These are phyloP conservation scores for Parelbella ahira DNA, from an alignment of 2,888 invertebrate genomes.

Conservation along the genomic window DNA sequence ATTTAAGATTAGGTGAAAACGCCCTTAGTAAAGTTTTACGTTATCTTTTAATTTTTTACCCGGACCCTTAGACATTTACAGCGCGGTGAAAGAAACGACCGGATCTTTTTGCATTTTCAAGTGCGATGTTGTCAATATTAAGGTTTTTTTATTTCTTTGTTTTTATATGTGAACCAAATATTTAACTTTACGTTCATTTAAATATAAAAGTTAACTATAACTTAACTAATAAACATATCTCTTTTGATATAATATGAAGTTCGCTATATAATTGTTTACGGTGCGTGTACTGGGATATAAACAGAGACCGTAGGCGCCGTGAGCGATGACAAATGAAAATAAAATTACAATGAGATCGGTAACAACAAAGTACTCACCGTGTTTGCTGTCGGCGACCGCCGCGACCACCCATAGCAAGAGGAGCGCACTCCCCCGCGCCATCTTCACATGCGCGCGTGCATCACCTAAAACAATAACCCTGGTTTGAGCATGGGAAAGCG, in stretches of 20 bases:
- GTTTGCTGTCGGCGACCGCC: slow-evolving; percentile 60
- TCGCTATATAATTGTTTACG: no score
- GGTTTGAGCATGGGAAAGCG: slow-evolving; percentile 60
- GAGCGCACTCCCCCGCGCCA: slow-evolving; percentile 67
- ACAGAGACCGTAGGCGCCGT: slow-evolving; percentile 5
- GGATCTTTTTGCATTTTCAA: slow-evolving; percentile 17
- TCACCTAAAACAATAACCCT: slow-evolving; percentile 76
- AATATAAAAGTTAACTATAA: no score
- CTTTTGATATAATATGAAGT: no score
- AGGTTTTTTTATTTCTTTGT: no score
- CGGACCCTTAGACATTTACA: slow-evolving; percentile 38
- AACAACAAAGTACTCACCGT: slow-evolving; percentile 52
- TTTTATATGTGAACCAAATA: no score
- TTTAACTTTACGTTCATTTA: no score
- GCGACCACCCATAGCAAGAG: slow-evolving; percentile 76
- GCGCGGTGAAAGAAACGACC: slow-evolving; percentile 13
- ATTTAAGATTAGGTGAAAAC: slow-evolving; percentile 64
- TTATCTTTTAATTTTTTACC: slow-evolving; percentile 45
- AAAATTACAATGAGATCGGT: slow-evolving; percentile 14
- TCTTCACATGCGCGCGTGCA: slow-evolving; percentile 66
- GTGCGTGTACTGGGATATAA: no score
- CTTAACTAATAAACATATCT: no score
- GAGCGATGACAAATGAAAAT: slow-evolving; percentile 8
- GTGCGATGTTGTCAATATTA: no score
- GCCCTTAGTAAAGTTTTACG: slow-evolving; percentile 38